Evolutionary conservation across 2,888 invertebrate species (phyloP), one percentile per base, ranked within the genome.

Genomic region (Dolichomitus sp.): DNA sequence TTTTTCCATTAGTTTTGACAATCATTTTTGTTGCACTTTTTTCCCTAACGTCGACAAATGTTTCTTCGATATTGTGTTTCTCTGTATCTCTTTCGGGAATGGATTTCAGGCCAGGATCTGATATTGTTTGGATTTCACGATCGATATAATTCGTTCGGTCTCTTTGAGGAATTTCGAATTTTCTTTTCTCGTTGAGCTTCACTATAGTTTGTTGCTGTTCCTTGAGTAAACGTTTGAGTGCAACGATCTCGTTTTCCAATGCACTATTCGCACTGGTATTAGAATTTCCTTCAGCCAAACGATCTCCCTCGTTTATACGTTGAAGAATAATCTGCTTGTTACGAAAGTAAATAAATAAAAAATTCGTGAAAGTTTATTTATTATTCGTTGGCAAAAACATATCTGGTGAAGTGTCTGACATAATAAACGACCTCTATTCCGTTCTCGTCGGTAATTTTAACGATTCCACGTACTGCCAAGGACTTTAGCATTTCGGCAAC

Each of bases 401-500:
- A 48, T 30, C 3, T 19, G 37, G 0, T 30, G 33, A 66, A 9
- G 52, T 23, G 11, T 23, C 3, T 48, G 54, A 57, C n/a, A 59
- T 52, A 48, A 42, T 50, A 11, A n/a, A 23, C 6, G 42, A 84
- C 86, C 84, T 85, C 79, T 14, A 76, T 73, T 54, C 85, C 86
- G 33, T 77, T 74, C 50, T 83, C 82, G 50, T 86, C 82, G 9
- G 85, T 86, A 19, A 86, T 84, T 40, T 82, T 80, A 7, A 86
- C 85, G 37, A 65, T 40, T 52, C 86, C 84, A 4, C 63, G 77
- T 27, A 59, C 27, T n/a, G 72, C 78, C 42, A 86, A 66, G 4
- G 86, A 82, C 14, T 50, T 78, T 9, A 86, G 61, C 86, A 86
- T 85, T 66, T 85, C 85, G 9, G 82, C 61, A 50, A 85, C 84